Conservation (phyloP, 2,888 invertebrate species). For the Caenorhabditis uteleia region DNA sequence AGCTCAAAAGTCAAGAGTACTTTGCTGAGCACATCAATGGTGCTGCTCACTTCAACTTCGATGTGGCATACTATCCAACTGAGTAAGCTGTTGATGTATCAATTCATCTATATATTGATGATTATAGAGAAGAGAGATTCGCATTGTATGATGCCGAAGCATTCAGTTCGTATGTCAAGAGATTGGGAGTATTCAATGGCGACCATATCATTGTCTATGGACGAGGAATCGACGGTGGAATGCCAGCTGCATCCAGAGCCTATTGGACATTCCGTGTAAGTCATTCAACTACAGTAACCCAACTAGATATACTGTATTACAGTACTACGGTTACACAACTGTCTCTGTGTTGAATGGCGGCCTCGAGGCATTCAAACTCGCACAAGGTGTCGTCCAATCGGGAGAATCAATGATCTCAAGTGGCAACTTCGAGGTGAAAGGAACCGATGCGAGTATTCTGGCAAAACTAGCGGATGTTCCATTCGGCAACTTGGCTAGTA, state of each 20-base stretch:
- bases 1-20: conserved; percentile 37
- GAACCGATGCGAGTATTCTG: conserved; percentile 14
- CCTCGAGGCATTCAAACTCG: conserved; percentile 47
- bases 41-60: conserved; percentile 56
- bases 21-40: conserved; percentile 51
- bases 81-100: no score
- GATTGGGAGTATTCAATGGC: conserved; percentile 52
- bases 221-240: conserved; percentile 55
- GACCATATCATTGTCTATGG: conserved; percentile 55
- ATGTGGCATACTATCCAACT: conserved; percentile 59
- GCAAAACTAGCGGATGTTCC: conserved; percentile 28
- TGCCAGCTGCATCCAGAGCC: conserved; percentile 51
- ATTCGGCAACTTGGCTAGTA: conserved; percentile 27
- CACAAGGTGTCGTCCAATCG: conserved; percentile 29
- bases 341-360: conserved; percentile 52
- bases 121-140: conserved; percentile 49
- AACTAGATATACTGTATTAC: not conserved
- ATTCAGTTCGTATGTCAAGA: conserved; percentile 55
- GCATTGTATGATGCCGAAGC: conserved; percentile 52
- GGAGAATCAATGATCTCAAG: conserved; percentile 32
- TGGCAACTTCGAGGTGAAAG: conserved; percentile 33
- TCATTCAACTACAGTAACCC: not conserved
- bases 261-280: conserved; percentile 54
- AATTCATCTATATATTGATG: not conserved
- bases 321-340: conserved; percentile 54